Conservation (phyloP, 2,113 vertebrate species). For the Bos javanicus region DNA sequence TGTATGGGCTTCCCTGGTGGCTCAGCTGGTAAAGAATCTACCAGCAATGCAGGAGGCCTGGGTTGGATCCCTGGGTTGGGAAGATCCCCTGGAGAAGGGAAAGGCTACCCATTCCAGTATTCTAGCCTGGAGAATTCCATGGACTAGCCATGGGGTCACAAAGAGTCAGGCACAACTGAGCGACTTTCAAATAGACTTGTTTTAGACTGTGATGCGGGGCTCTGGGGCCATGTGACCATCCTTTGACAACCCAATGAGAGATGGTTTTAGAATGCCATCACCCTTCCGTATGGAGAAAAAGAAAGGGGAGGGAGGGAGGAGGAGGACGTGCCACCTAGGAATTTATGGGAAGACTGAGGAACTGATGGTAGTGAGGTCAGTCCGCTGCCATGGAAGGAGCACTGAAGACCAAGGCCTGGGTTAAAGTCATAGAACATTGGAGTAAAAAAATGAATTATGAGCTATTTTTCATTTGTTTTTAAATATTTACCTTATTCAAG, state of each 20-base stretch:
- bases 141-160: background rate
- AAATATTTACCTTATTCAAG: background rate
- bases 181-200: background rate
- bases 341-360: background rate
- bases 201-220: background rate
- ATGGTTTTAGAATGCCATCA: background rate
- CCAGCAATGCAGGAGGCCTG: background rate
- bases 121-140: background rate
- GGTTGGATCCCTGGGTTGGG: background rate
- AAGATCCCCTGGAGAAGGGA: background rate
- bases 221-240: background rate
- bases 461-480: background rate
- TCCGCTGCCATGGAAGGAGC: rapidly evolving
- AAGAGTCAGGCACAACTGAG: background rate
- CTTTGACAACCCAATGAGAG: background rate
- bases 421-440: background rate
- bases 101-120: background rate
- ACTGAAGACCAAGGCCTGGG: background rate
- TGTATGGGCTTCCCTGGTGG: background rate
- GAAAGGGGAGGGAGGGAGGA: background rate
- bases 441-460: background rate
- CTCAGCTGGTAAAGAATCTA: background rate
- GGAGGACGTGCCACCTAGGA: background rate
- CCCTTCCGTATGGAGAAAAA: background rate
- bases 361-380: background rate